Base-by-base conservation (phyloP, 2,113 vertebrate genomes). In the Periophthalmus modestus region DNA sequence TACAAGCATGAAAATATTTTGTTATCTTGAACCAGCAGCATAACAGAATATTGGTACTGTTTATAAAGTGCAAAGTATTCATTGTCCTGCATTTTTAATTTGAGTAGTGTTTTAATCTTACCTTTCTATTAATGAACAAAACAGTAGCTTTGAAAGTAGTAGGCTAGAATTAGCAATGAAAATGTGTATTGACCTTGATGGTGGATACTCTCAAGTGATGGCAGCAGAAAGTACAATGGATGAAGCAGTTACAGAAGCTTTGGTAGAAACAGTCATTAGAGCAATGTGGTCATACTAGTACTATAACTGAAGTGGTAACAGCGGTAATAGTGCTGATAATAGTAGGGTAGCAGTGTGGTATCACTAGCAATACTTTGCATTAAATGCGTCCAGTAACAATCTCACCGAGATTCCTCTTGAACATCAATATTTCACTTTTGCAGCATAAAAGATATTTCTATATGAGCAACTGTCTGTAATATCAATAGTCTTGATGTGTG, bases 401-500 rank as follows among this genome's bases (percentile, higher is more conserved):
- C 21, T 52, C 15, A 21, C 4, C 5, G 19, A 55, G 19, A n/a
- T 21, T n/a, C 52, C 52, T 55, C 52, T 55, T 55, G 19, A 55
- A 55, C n/a, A 21, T 2, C 9, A n/a, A 21, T 1, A 55, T n/a
- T 21, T 55, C 19, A 21, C 52, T 10, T 21, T 55, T 55, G 52
- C 52, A 21, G 52, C 52, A 55, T 10, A 21, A 21, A 55, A 55
- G 47, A 57, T 34, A 54, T 46, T 34, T 43, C 39, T 48, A 66
- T 5, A 14, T 58, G 21, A n/a, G 43, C 47, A 72, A 9, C 23
- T 1, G 9, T 69, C 19, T 43, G 54, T 68, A 65, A 68, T 48
- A 71, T 69, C 18, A 71, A 67, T 72, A 78, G 19, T 57, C 28
- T 65, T 59, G 46, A 46, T 69, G 47, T 50, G 80, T 24, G 58